Evolutionary conservation across 2,797 vertebrate species (phyloP).

Genomic region (Eidolon dupreanum): DNA sequence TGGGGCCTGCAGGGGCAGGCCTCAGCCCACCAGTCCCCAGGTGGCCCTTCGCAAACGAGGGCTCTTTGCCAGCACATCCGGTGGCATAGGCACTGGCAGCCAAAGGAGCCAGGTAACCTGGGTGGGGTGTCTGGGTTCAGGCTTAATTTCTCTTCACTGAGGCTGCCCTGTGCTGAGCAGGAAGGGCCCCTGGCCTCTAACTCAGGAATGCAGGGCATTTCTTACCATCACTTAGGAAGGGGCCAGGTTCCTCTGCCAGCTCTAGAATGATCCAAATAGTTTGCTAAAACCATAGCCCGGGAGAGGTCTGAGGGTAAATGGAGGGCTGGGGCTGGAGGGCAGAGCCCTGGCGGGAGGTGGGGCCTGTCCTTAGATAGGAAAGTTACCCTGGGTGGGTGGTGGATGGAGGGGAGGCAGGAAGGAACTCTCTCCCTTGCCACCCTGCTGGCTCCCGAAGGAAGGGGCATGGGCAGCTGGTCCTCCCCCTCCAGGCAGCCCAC

Average conservation of each 20-base stretch:
- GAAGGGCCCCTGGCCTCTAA: conserved; percentile 66
- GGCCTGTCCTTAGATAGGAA: neutral
- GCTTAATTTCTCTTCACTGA: conserved; percentile 7
- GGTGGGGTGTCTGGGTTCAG: neutral
- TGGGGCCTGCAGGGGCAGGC: neutral
- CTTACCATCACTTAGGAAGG: conserved; percentile 69
- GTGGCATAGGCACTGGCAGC: neutral
- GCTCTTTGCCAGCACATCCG: too few species aligned
- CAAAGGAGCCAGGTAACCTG: neutral
- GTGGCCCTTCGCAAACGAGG: neutral
- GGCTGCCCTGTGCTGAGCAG: conserved; percentile 40
- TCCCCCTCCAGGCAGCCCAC: too few species aligned
- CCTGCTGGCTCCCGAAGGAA: neutral
- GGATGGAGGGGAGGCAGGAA: neutral
- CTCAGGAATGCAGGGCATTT: conserved; percentile 82
- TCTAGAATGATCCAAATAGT: conserved; percentile 71
- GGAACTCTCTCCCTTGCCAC: neutral
- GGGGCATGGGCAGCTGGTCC: neutral
- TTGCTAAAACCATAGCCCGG: conserved; percentile 65
- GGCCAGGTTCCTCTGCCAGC: conserved; percentile 66
- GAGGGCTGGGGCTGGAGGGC: neutral
- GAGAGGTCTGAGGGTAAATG: conserved; percentile 24
- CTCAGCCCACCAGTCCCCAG: neutral
- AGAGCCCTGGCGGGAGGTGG: neutral
- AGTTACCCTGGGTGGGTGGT: neutral